phyloP scores from a whole-genome alignment of 1,140 invertebrate genomes.

The Protaetia brevitarsis region DNA sequence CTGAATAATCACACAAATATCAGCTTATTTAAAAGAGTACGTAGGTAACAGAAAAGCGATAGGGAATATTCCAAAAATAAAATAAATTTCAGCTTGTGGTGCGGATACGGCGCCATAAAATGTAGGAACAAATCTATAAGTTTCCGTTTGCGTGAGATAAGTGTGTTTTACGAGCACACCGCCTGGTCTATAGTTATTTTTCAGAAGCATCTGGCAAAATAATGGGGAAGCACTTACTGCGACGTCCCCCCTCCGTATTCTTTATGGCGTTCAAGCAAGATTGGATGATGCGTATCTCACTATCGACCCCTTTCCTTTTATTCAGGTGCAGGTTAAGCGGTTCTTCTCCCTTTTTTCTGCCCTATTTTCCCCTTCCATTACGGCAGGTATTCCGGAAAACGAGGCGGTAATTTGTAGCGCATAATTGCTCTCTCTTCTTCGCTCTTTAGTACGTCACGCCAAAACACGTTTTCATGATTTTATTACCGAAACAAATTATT shows the following conservation, averaged over 20 bases:
- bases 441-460: too few species aligned
- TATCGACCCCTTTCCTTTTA: constrained; percentile 22
- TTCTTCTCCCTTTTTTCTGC: too few species aligned
- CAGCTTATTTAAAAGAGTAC: neutral
- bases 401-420: too few species aligned
- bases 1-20: too few species aligned
- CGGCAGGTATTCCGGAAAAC: too few species aligned
- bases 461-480: too few species aligned
- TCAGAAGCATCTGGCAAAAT: constrained; percentile 19
- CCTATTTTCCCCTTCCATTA: too few species aligned
- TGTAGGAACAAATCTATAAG: constrained; percentile 18
- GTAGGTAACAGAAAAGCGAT: neutral
- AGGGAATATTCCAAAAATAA: neutral
- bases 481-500: too few species aligned
- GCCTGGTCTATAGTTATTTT: constrained; percentile 26
- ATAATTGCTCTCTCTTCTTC: too few species aligned
- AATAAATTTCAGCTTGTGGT: neutral
- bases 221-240: constrained; percentile 6
- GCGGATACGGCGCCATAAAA: neutral
- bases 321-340: neutral
- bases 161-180: constrained; percentile 29
- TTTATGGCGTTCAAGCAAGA: constrained; percentile 25
- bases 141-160: constrained; percentile 23
- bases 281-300: constrained; percentile 14
- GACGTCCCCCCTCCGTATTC: constrained; percentile 20